Evolutionary conservation across 2,888 invertebrate genomes (phyloP), one percentile per base, ranked within the genome.

Genomic region (Agonopterix subpropinquella): DNA sequence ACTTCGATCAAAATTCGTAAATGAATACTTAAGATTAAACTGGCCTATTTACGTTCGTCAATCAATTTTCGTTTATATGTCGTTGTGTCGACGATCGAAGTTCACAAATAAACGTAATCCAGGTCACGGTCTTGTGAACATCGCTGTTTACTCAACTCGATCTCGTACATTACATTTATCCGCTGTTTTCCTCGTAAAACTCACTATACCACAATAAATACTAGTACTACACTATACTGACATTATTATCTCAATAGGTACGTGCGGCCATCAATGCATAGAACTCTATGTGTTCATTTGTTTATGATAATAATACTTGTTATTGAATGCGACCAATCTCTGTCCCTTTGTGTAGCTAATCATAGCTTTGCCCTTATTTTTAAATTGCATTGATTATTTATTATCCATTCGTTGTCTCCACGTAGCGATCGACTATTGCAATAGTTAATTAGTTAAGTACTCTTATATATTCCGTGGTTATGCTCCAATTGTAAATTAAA

Each of bases 71-170:
- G 48, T 47, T 46, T 50, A 51, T 47, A 51, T 54, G 47, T 50
- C 48, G 51, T 50, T 59, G 62, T 56, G 64, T 69, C 72, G 64
- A 13, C 70, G 67, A 61, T 77, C 74, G 39, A 42, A 39, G 10
- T 13, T 7, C 69, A 73, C 77, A 75, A 80, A 82, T 80, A 81
- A 70, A 68, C 72, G 61, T 61, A 59, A 84, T 77, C 70, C 80
- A 62, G 86, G 87, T 86, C 87, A 86, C 53, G 86, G 86, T 73
- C 75, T 56, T 54, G 62, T 70, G 72, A 76, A 73, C 76, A 72
- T 79, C 68, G 76, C 68, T 5, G 28, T 71, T 67, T 65, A 47
- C 46, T 41, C 10, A 50, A 47, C 36, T 44, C 44, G 13, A 41
- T 37, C 10, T 37, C 9, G 18, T 9, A 10, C 9, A 18, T 39